phyloP scores from a whole-genome alignment of 1,140 invertebrate species.

The Nixonia krombeini region DNA sequence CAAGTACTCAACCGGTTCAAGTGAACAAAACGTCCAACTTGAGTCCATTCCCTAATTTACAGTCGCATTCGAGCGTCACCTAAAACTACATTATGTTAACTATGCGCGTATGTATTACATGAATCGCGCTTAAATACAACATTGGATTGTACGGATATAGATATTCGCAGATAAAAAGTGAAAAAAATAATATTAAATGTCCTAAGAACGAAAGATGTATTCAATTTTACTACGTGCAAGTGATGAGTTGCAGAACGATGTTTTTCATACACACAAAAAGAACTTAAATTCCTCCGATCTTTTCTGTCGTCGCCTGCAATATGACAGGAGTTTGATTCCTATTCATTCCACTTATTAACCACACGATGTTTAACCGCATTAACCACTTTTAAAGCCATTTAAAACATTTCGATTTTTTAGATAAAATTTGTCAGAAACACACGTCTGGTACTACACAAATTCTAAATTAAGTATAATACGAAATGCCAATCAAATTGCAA shows the following conservation, averaged over 20 bases:
- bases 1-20: conserved; percentile 32
- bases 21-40: neutral
- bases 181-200: neutral
- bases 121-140: conserved; percentile 27
- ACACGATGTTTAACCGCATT: no score
- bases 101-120: conserved; percentile 29
- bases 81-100: conserved; percentile 41
- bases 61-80: conserved; percentile 19
- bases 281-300: no score
- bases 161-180: conserved; percentile 5
- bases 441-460: neutral
- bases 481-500: neutral
- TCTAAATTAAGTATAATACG: neutral
- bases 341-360: no score
- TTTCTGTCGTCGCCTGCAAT: conserved; percentile 1
- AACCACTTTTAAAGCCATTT: no score
- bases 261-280: no score
- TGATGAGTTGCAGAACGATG: neutral
- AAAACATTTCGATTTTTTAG: no score
- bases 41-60: conserved; percentile 15
- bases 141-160: conserved; percentile 12
- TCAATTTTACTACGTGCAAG: neutral
- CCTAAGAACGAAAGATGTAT: conserved; percentile 1
- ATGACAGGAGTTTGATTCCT: neutral
- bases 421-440: no score